Evolutionary conservation across 2,113 vertebrate genomes (phyloP).

Genomic region (Gracilinanus agilis): DNA sequence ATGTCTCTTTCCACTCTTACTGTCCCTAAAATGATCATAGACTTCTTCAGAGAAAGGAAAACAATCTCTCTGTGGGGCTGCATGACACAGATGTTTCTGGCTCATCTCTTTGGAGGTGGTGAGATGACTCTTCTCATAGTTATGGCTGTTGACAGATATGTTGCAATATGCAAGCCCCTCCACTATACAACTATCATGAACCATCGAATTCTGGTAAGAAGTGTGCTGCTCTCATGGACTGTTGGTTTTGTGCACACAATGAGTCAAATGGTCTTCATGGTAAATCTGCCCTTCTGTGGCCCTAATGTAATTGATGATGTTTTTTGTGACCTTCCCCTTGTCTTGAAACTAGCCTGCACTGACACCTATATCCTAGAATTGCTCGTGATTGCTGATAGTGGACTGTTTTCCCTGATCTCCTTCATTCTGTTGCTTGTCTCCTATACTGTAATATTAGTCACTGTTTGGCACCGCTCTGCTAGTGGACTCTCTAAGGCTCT

Average conservation of each 20-base stretch:
- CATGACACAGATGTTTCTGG: conserved; percentile 74
- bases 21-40: conserved; percentile 53
- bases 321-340: conserved; percentile 68
- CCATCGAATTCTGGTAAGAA: conserved; percentile 19
- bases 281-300: conserved; percentile 73
- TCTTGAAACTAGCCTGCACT: conserved; percentile 66
- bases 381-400: conserved; percentile 50
- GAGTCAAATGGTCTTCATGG: conserved; percentile 62
- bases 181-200: conserved; percentile 63
- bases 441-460: conserved; percentile 48
- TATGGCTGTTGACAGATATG: conserved; percentile 73
- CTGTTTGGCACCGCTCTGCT: neutral
- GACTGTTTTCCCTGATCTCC: conserved; percentile 50
- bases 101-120: conserved; percentile 66
- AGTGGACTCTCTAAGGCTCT: conserved; percentile 49
- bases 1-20: conserved; percentile 55
- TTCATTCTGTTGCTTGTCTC: conserved; percentile 57
- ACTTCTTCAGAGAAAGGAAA: conserved; percentile 48
- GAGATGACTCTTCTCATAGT: conserved; percentile 73
- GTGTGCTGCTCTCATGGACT: conserved; percentile 53
- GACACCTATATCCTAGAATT: conserved; percentile 56
- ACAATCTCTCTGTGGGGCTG: conserved; percentile 68
- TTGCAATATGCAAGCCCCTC: conserved; percentile 71
- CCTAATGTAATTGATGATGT: conserved; percentile 65
- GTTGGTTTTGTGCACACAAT: conserved; percentile 67